Percentiles rank a stretch among this genome's conserved stretches.
Evolutionary conservation across 2,888 invertebrate species (phyloP).

Genomic region (Eugnorisma glareosa): DNA sequence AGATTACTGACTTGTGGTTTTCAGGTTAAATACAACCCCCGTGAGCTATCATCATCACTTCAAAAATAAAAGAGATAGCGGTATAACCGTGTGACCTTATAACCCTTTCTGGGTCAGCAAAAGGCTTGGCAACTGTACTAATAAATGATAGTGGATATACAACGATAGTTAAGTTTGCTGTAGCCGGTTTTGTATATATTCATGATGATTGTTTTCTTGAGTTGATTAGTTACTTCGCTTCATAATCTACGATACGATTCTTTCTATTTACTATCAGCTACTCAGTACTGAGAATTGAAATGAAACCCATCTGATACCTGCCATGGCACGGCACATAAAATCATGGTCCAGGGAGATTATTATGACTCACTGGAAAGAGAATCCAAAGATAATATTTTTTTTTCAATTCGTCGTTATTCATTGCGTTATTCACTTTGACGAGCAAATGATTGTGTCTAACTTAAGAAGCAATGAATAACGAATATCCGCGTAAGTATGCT

Average conservation of each 20-base stretch:
- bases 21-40: slow-evolving; percentile 39
- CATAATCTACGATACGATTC: not conserved
- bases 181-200: not conserved
- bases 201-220: not conserved
- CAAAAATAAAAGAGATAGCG: slow-evolving; percentile 40
- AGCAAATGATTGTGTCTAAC: not conserved
- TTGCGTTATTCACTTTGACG: not conserved
- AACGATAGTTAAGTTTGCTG: not conserved
- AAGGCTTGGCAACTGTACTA: slow-evolving; percentile 47
- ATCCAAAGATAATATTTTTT: not conserved
- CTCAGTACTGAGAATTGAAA: not conserved
- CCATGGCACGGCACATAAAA: too few species aligned
- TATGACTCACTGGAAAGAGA: not conserved
- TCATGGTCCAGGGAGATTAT: not conserved
- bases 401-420: not conserved
- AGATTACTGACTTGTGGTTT: slow-evolving; percentile 40
- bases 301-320: not conserved
- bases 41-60: slow-evolving; percentile 33
- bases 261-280: not conserved
- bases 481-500: not conserved
- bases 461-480: not conserved
- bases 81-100: slow-evolving; percentile 43
- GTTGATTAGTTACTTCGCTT: not conserved
- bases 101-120: slow-evolving; percentile 46
- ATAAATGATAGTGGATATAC: slow-evolving; percentile 29